These are phyloP conservation scores for Cydia fagiglandana DNA, from an alignment of 1,140 invertebrate genomes.

Conservation along the genomic window DNA sequence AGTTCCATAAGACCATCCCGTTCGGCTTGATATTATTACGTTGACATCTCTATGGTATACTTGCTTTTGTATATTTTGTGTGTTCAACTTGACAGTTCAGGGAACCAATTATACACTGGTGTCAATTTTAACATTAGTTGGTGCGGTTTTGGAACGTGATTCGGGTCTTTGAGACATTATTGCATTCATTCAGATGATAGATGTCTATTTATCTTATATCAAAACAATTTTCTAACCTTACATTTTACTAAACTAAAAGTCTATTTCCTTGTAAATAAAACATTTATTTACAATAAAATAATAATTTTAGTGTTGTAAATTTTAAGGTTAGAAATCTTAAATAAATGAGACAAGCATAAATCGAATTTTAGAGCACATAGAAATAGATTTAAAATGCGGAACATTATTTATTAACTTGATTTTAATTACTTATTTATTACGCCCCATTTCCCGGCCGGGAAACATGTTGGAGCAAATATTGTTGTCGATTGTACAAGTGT, in stretches of 20 bases:
- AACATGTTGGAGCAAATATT: neutral
- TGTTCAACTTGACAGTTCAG: neutral
- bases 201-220: neutral
- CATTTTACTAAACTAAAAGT: neutral
- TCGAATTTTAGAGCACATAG: constrained; percentile 5
- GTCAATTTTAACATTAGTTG: neutral
- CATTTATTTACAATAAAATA: neutral
- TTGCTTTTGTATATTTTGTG: neutral
- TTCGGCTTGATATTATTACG: too few relatives aligned
- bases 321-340: neutral
- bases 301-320: neutral
- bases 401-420: constrained; percentile 8
- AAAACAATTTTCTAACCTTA: neutral
- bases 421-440: neutral
- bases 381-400: constrained; percentile 5
- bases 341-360: constrained; percentile 3
- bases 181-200: neutral
- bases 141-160: neutral
- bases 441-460: neutral
- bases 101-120: constrained; percentile 4
- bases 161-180: neutral
- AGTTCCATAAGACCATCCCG: too few relatives aligned
- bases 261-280: neutral
- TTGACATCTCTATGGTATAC: too few relatives aligned
- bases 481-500: neutral